Percentiles rank a stretch among this genome's conserved stretches.
Evolutionary conservation across 1,140 invertebrate genomes (phyloP).

Genomic region (Trichoplusia ni): DNA sequence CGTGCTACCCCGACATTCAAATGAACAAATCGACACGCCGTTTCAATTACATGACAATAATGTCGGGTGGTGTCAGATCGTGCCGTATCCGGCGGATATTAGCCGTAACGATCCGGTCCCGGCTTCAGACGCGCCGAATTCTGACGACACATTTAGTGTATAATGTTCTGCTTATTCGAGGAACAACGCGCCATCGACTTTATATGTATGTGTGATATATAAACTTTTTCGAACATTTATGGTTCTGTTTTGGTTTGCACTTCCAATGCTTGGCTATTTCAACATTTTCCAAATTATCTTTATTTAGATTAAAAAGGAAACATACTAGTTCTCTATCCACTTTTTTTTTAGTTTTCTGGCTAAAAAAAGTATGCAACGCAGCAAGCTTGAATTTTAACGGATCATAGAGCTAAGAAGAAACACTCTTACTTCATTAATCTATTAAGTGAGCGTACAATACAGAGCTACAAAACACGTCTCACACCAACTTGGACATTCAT

Average conservation of each 20-base stretch:
- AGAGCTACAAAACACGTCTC: no score
- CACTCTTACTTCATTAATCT: no score
- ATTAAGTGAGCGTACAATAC: no score
- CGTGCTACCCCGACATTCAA: slow-evolving; percentile 41
- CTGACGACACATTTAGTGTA: slow-evolving; percentile 73
- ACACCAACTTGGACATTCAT: no score
- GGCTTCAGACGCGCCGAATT: slow-evolving; percentile 64
- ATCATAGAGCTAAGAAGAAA: no score
- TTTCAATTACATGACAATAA: slow-evolving; percentile 75
- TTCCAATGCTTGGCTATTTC: no score
- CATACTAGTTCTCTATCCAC: no score
- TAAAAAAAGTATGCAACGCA: no score
- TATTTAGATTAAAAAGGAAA: no score
- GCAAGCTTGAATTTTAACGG: no score
- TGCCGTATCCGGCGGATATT: slow-evolving; percentile 76
- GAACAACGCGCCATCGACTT: slow-evolving; percentile 1
- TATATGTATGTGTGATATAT: not conserved
- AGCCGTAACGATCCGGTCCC: slow-evolving; percentile 52
- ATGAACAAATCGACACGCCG: slow-evolving; percentile 71
- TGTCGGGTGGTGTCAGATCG: slow-evolving; percentile 55
- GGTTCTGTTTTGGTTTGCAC: not conserved
- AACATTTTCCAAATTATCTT: no score
- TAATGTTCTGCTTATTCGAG: slow-evolving; percentile 49
- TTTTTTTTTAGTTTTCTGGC: no score
- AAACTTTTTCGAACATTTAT: not conserved